Evolutionary conservation across 1,140 invertebrate species (phyloP), one percentile per base, ranked within the genome.

Genomic region (Heliconius hewitsoni): DNA sequence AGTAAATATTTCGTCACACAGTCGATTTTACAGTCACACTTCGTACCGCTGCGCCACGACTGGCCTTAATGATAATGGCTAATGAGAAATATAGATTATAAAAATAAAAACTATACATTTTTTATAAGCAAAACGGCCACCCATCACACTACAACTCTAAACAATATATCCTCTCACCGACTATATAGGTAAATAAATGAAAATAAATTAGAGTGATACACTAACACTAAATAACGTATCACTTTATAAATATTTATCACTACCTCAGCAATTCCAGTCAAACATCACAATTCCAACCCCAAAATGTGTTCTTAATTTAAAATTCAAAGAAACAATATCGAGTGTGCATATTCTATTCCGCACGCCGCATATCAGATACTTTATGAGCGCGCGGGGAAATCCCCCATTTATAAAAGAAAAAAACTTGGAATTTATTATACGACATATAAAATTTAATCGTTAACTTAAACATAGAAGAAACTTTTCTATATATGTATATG

Each of bases 271-370:
- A 76, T 66, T 27, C 70, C 74, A 46, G 66, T 46, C 39, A 42
- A 55, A 42, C 57, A 27, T 74, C 23, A 66, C 72, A 19, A 23
- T 50, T 79, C 27, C 8, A 79, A 39, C 70, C 50, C 37, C 42
- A 74, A 75, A 78, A 78, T 46, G 18, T 30, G 60, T 27, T 75
- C 52, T 57, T 77, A 80, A 82, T 82, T 92, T 91, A 92, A 90
- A 92, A 92, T 93, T 89, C 88, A 93, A 90, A 89, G 89, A 93
- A 91, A 93, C 90, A 93, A 91, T 93, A 93, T 93, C 87, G 90
- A 85, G 87, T 88, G 88, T 88, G 89, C 85, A 91, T 89, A 89
- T 88, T 88, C 83, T 89, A 90, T 87, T 80, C 83, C 74, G 84
- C 84, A 78, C 79, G 80, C 82, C 83, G 78, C 84, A 81, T 84